Evolutionary conservation across 2,113 vertebrate species (phyloP).

Genomic region (Oophaga pumilio): DNA sequence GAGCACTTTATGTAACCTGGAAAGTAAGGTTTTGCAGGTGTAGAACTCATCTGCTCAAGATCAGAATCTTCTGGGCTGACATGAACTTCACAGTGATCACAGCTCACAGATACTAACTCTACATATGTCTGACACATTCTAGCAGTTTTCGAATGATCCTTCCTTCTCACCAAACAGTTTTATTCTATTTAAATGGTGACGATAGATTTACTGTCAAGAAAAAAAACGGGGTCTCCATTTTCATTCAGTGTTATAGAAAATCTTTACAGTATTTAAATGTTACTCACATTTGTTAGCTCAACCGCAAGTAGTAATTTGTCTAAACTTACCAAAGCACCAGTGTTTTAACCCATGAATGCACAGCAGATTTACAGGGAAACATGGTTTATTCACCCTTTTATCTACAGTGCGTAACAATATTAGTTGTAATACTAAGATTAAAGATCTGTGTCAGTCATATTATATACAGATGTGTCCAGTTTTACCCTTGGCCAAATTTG

Average conservation of each 20-base stretch:
- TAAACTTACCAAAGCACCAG: slow-evolving; percentile 14
- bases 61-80: slow-evolving; percentile 48
- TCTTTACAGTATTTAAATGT: slow-evolving; percentile 62
- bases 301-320: slow-evolving; percentile 58
- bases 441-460: no score
- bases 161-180: slow-evolving; percentile 66
- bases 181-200: slow-evolving; percentile 69
- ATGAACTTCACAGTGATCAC: slow-evolving; percentile 60
- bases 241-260: slow-evolving; percentile 65
- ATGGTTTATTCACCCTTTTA: not conserved
- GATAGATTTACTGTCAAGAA: slow-evolving; percentile 69
- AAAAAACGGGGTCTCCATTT: slow-evolving; percentile 62
- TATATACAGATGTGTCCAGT: no score
- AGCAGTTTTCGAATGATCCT: slow-evolving; percentile 67
- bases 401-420: no score
- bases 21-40: slow-evolving; percentile 55
- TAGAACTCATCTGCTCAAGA: slow-evolving; percentile 55
- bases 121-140: slow-evolving; percentile 64
- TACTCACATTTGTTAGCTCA: slow-evolving; percentile 69
- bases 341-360: slow-evolving; percentile 25
- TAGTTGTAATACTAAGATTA: no score
- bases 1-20: slow-evolving; percentile 52
- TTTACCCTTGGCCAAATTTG: no score
- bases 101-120: slow-evolving; percentile 65
- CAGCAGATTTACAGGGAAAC: not conserved